A percentile compares a stretch with the other conserved stretches of the same genome.
phyloP scores from a whole-genome alignment of 2,797 vertebrate genomes.

The Acestrorhynchus altus region DNA sequence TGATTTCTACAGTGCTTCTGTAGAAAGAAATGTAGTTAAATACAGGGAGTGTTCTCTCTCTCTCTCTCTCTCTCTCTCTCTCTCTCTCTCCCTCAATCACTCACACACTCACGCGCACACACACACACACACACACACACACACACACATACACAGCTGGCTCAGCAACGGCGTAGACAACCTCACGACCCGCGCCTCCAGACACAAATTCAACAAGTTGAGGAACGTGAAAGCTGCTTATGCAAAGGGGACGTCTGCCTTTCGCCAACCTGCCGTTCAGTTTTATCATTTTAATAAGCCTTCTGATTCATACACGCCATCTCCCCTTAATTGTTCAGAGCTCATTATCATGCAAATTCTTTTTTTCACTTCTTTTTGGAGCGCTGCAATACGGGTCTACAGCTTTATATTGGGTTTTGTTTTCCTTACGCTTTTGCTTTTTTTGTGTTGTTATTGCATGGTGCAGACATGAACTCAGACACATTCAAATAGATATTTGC shows the following conservation, averaged over 20 bases:
- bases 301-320: slow-evolving; percentile 47
- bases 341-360: slow-evolving; percentile 52
- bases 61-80: no score
- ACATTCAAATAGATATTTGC: slow-evolving; percentile 50
- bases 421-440: slow-evolving; percentile 6
- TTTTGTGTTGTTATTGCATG: neutral
- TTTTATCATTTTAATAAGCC: slow-evolving; percentile 56
- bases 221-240: slow-evolving; percentile 51
- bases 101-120: no score
- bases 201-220: slow-evolving; percentile 52
- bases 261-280: slow-evolving; percentile 12
- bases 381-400: neutral
- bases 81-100: no score
- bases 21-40: neutral
- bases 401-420: slow-evolving; percentile 27
- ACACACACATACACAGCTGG: slow-evolving; percentile 8
- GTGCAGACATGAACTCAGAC: slow-evolving; percentile 50
- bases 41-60: neutral
- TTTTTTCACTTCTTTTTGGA: slow-evolving; percentile 6
- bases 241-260: slow-evolving; percentile 35
- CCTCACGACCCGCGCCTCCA: slow-evolving; percentile 46
- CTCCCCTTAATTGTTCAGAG: slow-evolving; percentile 42
- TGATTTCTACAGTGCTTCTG: neutral
- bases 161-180: slow-evolving; percentile 11
- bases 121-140: slow-evolving; percentile 1